These are phyloP conservation scores for Pardalotus punctatus DNA, from an alignment of 2,113 vertebrate genomes.

Conservation along the genomic window DNA sequence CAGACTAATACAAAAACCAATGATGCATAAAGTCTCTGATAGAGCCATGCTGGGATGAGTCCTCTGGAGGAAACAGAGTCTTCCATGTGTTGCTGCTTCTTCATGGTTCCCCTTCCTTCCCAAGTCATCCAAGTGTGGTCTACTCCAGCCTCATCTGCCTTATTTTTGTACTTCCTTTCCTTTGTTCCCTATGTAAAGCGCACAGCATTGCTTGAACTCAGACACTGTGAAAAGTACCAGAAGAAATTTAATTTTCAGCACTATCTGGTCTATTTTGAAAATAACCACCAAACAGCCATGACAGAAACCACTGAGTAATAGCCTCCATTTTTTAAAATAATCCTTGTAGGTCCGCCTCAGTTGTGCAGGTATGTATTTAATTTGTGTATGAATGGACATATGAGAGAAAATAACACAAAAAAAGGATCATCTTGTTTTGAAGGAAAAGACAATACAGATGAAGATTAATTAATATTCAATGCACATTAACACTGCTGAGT, in stretches of 20 bases:
- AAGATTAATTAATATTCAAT: neutral
- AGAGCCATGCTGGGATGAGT: neutral
- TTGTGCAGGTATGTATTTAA: neutral
- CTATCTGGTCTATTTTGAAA: neutral
- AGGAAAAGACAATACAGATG: neutral
- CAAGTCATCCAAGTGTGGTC: neutral
- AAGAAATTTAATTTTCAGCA: neutral
- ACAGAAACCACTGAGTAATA: neutral
- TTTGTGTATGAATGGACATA: neutral
- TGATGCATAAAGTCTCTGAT: neutral
- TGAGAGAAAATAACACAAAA: neutral
- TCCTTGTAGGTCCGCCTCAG: neutral
- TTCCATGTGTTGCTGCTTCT: neutral
- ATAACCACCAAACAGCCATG: neutral
- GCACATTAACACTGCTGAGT: neutral
- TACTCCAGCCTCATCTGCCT: neutral
- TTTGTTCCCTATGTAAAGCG: neutral
- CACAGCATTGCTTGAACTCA: neutral
- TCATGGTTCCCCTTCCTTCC: neutral
- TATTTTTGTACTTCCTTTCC: neutral
- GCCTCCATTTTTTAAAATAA: neutral
- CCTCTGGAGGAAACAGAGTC: neutral
- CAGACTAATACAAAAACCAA: neutral
- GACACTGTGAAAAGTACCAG: neutral
- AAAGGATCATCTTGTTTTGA: neutral